Evolutionary conservation across 2,797 vertebrate species (phyloP), one percentile per base, ranked within the genome.

Genomic region (Sternarchorhynchus goeldii): DNA sequence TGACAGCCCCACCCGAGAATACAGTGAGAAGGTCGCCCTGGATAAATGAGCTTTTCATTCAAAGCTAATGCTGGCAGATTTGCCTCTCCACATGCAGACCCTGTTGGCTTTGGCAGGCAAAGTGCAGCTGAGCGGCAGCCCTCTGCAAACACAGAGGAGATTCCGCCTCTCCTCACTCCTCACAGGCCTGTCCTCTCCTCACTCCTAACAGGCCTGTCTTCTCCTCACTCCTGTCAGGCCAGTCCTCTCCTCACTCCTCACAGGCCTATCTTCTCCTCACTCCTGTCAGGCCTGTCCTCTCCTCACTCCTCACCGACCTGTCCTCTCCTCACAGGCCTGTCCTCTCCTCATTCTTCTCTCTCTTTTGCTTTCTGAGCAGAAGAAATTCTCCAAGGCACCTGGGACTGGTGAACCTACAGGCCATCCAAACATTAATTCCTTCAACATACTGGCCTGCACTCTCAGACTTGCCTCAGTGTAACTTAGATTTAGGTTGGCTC

Each of bases 1-100:
- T 73, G 82, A 82, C 79, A 82, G 78, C 59, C 77, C 75, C 76
- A 64, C 29, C 70, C 18, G 34, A 80, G 78, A 81, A 81, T 78
- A 76, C 66, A 70, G 45, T 41, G 69, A 83, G 81, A 85, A 83
- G 80, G 79, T 83, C 65, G 78, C 74, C 59, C 71, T 69, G 71
- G 79, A 83, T 79, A 71, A 77, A 84, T 81, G 81, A 85, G 83
- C 74, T 84, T 41, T 78, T 86, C 81, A 80, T 81, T 87, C 85
- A 80, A 45, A 77, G 68, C 68, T 83, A 82, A 80, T 75, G 68
- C 74, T 67, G 81, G 76, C 82, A 84, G 75, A 80, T 84, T 85
- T 81, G 81, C 70, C 72, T 85, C 79, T 75, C 78, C 76, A 78
- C 77, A 82, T 81, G 76, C 81, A 75, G 77, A 67, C 78, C 77